Evolutionary conservation across 1,140 invertebrate genomes (phyloP).

Genomic region (Trypoxylus dichotomus): DNA sequence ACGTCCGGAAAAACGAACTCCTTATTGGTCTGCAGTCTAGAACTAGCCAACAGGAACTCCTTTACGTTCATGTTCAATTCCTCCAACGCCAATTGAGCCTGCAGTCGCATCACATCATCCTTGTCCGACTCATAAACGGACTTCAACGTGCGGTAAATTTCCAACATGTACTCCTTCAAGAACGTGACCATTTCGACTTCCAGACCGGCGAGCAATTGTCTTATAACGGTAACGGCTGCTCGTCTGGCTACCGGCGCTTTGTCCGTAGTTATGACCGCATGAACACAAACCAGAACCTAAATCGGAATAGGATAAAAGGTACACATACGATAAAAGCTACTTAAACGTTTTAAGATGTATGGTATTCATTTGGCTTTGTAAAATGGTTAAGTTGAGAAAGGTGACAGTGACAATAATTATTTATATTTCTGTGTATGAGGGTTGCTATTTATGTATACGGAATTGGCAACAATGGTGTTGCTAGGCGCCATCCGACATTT

Average conservation of each 20-base stretch:
- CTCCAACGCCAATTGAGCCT: constrained; percentile 74
- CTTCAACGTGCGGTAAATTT: constrained; percentile 72
- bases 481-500: too few species aligned
- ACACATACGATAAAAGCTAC: too few species aligned
- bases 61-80: constrained; percentile 73
- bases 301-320: constrained; percentile 24
- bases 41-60: constrained; percentile 62
- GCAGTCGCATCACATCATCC: constrained; percentile 70
- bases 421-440: too few species aligned
- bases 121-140: constrained; percentile 63
- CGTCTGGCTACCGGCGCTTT: constrained; percentile 70
- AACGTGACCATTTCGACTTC: constrained; percentile 67
- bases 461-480: too few species aligned
- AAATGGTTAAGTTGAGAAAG: too few species aligned
- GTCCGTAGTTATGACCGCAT: constrained; percentile 68
- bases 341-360: too few species aligned
- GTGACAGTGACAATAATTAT: too few species aligned
- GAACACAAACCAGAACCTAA: constrained; percentile 72
- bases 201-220: constrained; percentile 72
- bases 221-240: constrained; percentile 76
- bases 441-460: too few species aligned
- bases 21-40: constrained; percentile 60
- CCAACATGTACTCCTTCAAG: constrained; percentile 66
- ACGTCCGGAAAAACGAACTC: constrained; percentile 57
- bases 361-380: too few species aligned